These are phyloP conservation scores for Bhutanitis thaidina DNA, from an alignment of 2,888 invertebrate genomes.

Conservation along the genomic window DNA sequence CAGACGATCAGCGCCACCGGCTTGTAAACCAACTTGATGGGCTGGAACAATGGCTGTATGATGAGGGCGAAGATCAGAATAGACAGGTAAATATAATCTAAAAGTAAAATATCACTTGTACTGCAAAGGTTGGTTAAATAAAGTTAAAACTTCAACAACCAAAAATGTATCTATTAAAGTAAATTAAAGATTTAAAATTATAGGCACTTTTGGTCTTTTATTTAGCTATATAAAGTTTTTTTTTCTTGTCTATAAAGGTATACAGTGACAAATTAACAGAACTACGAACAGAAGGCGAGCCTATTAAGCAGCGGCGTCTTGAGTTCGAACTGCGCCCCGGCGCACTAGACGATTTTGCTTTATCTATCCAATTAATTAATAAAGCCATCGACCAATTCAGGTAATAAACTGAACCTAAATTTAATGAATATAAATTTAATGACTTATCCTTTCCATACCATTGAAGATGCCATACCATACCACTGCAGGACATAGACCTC, in stretches of 20 bases:
- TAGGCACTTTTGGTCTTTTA: too few relatives aligned
- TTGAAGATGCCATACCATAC: too few relatives aligned
- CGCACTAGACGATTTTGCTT: slow-evolving; percentile 90
- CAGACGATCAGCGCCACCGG: slow-evolving; percentile 82
- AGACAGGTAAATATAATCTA: slow-evolving; percentile 47
- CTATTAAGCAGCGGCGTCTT: slow-evolving; percentile 89
- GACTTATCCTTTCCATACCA: too few relatives aligned
- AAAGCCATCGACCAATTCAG: slow-evolving; percentile 87
- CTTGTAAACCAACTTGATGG: slow-evolving; percentile 86
- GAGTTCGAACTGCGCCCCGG: slow-evolving; percentile 90
- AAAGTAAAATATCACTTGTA: too few relatives aligned
- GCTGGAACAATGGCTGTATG: slow-evolving; percentile 98
- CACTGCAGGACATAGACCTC: too few relatives aligned
- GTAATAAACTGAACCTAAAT: too few relatives aligned
- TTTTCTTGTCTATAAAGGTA: slow-evolving; percentile 45
- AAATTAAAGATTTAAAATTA: too few relatives aligned
- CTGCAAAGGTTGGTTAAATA: too few relatives aligned
- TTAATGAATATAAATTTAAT: too few relatives aligned
- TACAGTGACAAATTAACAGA: slow-evolving; percentile 82
- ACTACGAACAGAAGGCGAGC: slow-evolving; percentile 90
- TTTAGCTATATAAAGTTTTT: too few relatives aligned
- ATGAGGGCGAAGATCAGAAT: slow-evolving; percentile 95
- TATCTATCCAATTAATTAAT: slow-evolving; percentile 87
- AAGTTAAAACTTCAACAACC: too few relatives aligned
- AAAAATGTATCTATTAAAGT: too few relatives aligned